Evolutionary conservation across 1,140 invertebrate species (phyloP).

Genomic region (Tetragnatha versicolor): DNA sequence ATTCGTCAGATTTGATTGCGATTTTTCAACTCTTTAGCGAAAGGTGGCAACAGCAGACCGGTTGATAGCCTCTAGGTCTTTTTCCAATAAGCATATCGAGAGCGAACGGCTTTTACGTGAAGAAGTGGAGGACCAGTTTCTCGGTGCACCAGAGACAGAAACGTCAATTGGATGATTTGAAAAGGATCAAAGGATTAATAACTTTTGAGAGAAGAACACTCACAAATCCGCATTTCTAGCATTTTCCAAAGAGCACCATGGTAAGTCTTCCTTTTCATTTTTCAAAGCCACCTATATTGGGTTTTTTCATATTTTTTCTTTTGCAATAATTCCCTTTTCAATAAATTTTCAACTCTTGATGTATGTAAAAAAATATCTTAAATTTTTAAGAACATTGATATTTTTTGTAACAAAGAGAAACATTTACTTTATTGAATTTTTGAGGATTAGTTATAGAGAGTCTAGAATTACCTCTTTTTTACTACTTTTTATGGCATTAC

Average conservation of each 20-base stretch:
- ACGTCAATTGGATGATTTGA: constrained; percentile 15
- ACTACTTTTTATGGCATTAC: too few relatives aligned
- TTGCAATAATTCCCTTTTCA: not conserved
- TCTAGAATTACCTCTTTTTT: too few relatives aligned
- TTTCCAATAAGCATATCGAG: constrained; percentile 9
- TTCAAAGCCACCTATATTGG: not conserved
- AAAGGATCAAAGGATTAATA: constrained; percentile 36
- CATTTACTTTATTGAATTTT: too few relatives aligned
- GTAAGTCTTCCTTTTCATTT: constrained; percentile 1
- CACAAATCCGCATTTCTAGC: not conserved
- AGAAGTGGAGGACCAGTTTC: constrained; percentile 20
- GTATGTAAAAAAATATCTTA: too few relatives aligned
- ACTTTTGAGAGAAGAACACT: not conserved
- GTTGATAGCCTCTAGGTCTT: constrained; percentile 40
- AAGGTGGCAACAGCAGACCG: constrained; percentile 28
- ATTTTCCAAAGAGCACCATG: not conserved
- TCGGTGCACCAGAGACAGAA: constrained; percentile 8
- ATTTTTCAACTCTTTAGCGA: constrained; percentile 28
- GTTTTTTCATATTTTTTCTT: not conserved
- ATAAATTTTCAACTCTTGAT: not conserved
- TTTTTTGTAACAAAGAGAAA: too few relatives aligned
- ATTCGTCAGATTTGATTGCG: constrained; percentile 6
- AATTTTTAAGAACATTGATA: too few relatives aligned
- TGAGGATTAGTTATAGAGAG: too few relatives aligned
- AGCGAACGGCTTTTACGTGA: constrained; percentile 9